Evolutionary conservation across 2,797 vertebrate species (phyloP).

Genomic region (Sarcophilus harrisii): DNA sequence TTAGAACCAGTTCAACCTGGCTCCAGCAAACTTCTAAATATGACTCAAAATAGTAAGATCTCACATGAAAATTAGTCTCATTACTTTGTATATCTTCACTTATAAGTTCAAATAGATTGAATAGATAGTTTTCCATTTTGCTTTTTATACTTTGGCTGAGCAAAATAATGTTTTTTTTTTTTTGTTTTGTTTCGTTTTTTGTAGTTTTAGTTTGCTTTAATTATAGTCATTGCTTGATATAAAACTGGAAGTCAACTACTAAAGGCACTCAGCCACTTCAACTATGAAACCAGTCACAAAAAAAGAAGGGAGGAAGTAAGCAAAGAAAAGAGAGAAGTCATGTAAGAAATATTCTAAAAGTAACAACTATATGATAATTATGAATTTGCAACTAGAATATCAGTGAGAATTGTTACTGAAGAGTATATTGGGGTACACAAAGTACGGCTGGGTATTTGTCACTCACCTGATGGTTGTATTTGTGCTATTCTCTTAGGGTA

Average conservation of each 20-base stretch:
- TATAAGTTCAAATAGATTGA: neutral
- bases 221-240: conserved; percentile 35
- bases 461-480: conserved; percentile 85
- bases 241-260: conserved; percentile 19
- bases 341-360: conserved; percentile 29
- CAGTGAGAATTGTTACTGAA: neutral
- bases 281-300: conserved; percentile 32
- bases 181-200: neutral
- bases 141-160: neutral
- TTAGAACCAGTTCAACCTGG: neutral
- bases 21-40: neutral
- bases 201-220: neutral
- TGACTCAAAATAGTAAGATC: neutral
- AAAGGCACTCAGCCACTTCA: neutral
- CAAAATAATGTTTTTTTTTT: neutral
- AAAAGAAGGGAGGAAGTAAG: neutral
- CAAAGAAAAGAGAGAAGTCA: neutral
- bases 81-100: neutral
- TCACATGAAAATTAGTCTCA: neutral
- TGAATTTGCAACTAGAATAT: neutral
- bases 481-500: conserved; percentile 89
- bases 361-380: neutral
- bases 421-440: neutral
- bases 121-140: conserved; percentile 3
- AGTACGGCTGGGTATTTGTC: rapidly evolving